Percentiles rank a stretch among this genome's conserved stretches.
Conservation (phyloP, 1,140 invertebrate genomes). For the Dryas iulia region DNA sequence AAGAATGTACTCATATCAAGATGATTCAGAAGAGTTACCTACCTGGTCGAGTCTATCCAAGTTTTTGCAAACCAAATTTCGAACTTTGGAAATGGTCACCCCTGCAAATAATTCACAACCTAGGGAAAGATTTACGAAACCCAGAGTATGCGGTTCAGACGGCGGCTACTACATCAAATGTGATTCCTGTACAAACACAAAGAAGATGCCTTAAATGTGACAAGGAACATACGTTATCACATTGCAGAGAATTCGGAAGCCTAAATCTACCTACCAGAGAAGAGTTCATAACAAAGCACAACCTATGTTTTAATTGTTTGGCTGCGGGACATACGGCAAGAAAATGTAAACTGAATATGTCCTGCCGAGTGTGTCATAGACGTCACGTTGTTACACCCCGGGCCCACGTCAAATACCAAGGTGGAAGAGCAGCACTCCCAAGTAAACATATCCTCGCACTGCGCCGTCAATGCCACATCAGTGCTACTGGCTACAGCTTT, state of each 20-base stretch:
- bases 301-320: not conserved
- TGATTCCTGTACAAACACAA: not conserved
- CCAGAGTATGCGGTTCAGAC: too few relatives aligned
- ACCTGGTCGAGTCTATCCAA: too few relatives aligned
- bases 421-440: conserved; percentile 5
- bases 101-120: too few relatives aligned
- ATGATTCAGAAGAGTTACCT: conserved; percentile 20
- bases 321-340: conserved; percentile 1
- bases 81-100: too few relatives aligned
- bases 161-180: too few relatives aligned
- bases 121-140: too few relatives aligned
- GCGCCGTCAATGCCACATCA: not conserved
- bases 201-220: conserved; percentile 30
- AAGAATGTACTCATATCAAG: conserved; percentile 33
- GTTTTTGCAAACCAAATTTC: too few relatives aligned
- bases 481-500: too few relatives aligned
- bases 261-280: conserved; percentile 5
- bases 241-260: conserved; percentile 34
- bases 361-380: conserved; percentile 1
- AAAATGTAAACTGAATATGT: conserved; percentile 4
- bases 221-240: conserved; percentile 30
- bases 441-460: conserved; percentile 2
- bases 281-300: conserved; percentile 1
- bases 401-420: conserved; percentile 4
- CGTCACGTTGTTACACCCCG: conserved; percentile 3